These are phyloP conservation scores for Coranthus polyacanthus DNA, from an alignment of 2,797 vertebrate genomes.

Conservation along the genomic window DNA sequence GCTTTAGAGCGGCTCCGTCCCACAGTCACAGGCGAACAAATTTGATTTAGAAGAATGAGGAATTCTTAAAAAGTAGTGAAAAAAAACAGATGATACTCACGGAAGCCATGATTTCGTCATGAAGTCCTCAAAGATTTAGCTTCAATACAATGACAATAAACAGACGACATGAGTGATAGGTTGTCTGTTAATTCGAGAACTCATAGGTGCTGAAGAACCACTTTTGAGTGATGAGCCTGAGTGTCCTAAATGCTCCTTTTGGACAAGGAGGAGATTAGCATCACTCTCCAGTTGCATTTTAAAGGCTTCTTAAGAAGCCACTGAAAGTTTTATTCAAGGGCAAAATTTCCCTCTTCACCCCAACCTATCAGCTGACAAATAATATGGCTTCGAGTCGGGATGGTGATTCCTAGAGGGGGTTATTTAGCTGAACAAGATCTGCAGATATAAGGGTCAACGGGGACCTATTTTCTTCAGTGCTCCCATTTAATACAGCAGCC, in stretches of 20 bases:
- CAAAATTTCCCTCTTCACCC: slow-evolving; percentile 16
- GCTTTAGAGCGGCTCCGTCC: slow-evolving; percentile 1
- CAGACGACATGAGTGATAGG: neutral
- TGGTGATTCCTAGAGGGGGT: slow-evolving; percentile 21
- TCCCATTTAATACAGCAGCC: no score
- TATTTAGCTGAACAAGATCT: slow-evolving; percentile 43
- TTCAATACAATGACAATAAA: no score
- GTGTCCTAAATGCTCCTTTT: neutral
- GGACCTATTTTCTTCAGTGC: neutral
- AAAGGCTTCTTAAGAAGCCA: slow-evolving; percentile 31
- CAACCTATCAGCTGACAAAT: slow-evolving; percentile 25
- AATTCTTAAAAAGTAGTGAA: neutral
- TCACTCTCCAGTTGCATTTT: slow-evolving; percentile 34
- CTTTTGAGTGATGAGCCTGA: neutral
- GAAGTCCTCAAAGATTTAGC: slow-evolving; percentile 15
- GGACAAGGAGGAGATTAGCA: slow-evolving; percentile 39
- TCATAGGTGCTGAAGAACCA: slow-evolving; percentile 16
- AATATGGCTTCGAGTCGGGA: slow-evolving; percentile 6
- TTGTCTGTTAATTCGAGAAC: no score
- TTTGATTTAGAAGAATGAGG: slow-evolving; percentile 13
- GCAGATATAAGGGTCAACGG: slow-evolving; percentile 1
- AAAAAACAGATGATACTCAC: slow-evolving; percentile 27
- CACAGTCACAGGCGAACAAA: slow-evolving; percentile 10
- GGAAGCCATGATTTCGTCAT: neutral
- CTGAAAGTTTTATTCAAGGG: no score